These are phyloP conservation scores for Strigamia crassipes DNA, from an alignment of 2,888 invertebrate genomes.

Conservation along the genomic window DNA sequence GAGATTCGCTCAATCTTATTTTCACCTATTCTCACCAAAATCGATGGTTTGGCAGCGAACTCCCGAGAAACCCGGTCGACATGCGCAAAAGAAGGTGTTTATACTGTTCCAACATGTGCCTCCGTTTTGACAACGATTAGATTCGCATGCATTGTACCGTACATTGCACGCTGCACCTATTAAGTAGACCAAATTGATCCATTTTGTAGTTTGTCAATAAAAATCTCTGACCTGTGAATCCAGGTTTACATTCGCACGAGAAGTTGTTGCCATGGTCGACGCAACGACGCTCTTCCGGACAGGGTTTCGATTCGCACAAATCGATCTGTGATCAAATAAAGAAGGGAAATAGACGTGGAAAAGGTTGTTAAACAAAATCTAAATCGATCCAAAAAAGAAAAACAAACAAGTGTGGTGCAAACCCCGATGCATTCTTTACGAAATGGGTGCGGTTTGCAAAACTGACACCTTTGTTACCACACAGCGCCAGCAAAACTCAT, in stretches of 20 bases:
- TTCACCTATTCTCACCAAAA: constrained; percentile 44
- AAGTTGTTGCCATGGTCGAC: constrained; percentile 75
- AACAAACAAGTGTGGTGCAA: neutral
- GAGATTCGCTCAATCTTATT: constrained; percentile 40
- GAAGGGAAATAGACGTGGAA: neutral
- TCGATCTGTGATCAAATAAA: constrained; percentile 54
- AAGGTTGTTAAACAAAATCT: constrained; percentile 10
- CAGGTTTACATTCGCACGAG: constrained; percentile 74
- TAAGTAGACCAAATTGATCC: constrained; percentile 45
- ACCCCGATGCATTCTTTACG: neutral
- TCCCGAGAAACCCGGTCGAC: constrained; percentile 55
- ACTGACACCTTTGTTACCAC: neutral
- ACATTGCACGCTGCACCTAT: constrained; percentile 52
- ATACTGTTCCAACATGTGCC: constrained; percentile 78
- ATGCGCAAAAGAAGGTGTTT: constrained; percentile 60
- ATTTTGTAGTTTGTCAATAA: constrained; percentile 33
- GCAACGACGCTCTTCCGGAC: constrained; percentile 70
- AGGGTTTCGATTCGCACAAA: constrained; percentile 68
- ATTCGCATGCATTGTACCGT: constrained; percentile 68
- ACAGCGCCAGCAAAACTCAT: neutral
- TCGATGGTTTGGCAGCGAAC: constrained; percentile 54
- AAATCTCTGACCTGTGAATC: constrained; percentile 63
- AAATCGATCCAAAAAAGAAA: neutral
- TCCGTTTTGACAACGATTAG: constrained; percentile 75
- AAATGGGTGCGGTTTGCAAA: constrained; percentile 4